Evolutionary conservation across 2,113 vertebrate genomes (phyloP).

Genomic region (Calyptommatus sinebrachiatus): DNA sequence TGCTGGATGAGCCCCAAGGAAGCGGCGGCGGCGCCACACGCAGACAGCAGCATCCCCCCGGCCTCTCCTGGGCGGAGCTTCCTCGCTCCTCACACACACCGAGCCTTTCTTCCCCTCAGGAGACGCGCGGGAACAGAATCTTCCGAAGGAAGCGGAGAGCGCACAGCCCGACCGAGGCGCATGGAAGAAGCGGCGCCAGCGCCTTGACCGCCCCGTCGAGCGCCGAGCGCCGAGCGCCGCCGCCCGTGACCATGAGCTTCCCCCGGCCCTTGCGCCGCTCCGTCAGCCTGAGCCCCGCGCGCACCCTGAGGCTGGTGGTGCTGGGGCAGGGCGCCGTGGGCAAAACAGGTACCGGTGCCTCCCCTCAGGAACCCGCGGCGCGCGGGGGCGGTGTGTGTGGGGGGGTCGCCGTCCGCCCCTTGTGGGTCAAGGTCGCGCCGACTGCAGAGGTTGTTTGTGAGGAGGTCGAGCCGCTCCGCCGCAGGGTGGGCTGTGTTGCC

Average conservation of each 20-base stretch:
- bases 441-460: neutral
- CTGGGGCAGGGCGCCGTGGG: slow-evolving; percentile 72
- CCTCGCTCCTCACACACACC: too few species aligned
- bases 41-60: neutral
- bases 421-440: neutral
- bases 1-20: neutral
- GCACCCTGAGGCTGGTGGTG: slow-evolving; percentile 68
- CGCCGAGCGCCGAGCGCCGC: neutral
- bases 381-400: neutral
- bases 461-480: too few species aligned
- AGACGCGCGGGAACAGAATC: slow-evolving; percentile 10
- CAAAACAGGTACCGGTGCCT: slow-evolving; percentile 70
- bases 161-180: neutral
- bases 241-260: slow-evolving; percentile 65
- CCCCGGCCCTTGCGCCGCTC: slow-evolving; percentile 71
- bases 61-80: slow-evolving; percentile 9
- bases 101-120: neutral
- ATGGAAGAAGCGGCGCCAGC: neutral
- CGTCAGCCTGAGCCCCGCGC: slow-evolving; percentile 65
- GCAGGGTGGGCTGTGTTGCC: neutral
- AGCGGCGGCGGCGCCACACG: neutral
- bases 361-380: fast-evolving
- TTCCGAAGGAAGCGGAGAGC: neutral
- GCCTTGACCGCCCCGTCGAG: neutral
- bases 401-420: neutral